A percentile compares a stretch with the other conserved stretches of the same genome.
Conservation (phyloP, 2,797 vertebrate genomes). For the Coreius guichenoti region DNA sequence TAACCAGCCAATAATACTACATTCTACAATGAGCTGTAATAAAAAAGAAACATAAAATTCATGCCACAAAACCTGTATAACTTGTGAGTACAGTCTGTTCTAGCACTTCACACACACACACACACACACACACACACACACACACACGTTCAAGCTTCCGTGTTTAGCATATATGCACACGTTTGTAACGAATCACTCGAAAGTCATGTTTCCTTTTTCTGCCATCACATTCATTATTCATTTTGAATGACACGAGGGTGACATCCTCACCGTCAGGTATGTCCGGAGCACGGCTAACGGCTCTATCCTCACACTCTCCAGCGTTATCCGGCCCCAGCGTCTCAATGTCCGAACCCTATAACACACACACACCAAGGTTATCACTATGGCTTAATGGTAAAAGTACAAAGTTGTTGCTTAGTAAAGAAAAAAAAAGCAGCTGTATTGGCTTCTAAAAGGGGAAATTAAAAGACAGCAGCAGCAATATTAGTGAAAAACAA, state of each 20-base stretch:
- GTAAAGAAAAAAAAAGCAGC: not conserved
- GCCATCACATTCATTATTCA: not conserved
- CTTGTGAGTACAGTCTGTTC: no score
- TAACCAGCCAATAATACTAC: not conserved
- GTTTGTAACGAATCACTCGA: no score
- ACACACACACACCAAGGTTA: constrained; percentile 26
- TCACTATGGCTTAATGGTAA: not conserved
- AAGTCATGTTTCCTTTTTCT: no score
- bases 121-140: no score
- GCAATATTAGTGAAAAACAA: not conserved
- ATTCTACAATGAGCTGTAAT: not conserved
- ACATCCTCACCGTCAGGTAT: constrained; percentile 38
- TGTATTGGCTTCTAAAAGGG: not conserved
- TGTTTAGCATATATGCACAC: no score
- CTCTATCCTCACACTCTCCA: constrained; percentile 70
- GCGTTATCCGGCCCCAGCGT: constrained; percentile 79
- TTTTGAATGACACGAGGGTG: not conserved
- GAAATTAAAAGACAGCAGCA: not conserved
- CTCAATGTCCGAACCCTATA: constrained; percentile 93
- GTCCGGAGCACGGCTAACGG: constrained; percentile 69
- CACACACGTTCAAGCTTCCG: no score
- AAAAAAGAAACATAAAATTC: not conserved
- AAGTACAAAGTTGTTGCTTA: not conserved
- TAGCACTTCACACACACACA: no score
- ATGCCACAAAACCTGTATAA: not conserved